Percentiles rank a stretch among this genome's conserved stretches.
Evolutionary conservation across 2,888 invertebrate genomes (phyloP).

Genomic region (Leistus spinibarbis): DNA sequence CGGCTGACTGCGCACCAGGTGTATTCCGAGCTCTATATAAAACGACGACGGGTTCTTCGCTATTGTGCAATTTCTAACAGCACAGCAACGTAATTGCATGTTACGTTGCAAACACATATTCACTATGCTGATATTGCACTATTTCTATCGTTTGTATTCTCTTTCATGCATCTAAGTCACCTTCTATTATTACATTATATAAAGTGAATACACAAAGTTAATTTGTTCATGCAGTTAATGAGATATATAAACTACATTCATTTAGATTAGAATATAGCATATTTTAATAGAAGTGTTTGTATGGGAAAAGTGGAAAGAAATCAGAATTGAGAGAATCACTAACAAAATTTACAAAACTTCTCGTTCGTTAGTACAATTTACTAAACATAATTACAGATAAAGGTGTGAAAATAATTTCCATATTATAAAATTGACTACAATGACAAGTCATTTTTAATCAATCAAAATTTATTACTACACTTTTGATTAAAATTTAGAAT

Average conservation of each 20-base stretch:
- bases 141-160: not conserved
- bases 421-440: no score
- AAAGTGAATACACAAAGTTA: not conserved
- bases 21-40: constrained; percentile 28
- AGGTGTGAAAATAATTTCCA: no score
- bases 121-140: not conserved
- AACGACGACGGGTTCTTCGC: constrained; percentile 21
- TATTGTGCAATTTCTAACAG: constrained; percentile 18
- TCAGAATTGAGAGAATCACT: no score
- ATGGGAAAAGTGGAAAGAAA: no score
- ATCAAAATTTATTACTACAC: no score
- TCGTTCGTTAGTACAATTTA: no score
- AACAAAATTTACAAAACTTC: no score
- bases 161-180: not conserved
- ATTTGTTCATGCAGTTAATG: not conserved
- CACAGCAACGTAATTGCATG: constrained; percentile 16
- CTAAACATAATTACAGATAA: no score
- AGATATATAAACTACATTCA: not conserved
- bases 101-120: not conserved
- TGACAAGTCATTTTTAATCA: no score
- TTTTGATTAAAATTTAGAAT: no score
- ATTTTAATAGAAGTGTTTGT: not conserved
- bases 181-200: not conserved
- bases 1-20: constrained; percentile 20
- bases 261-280: not conserved